Conservation (phyloP, 2,888 invertebrate genomes). For the Omphaloscelis lunosa region DNA sequence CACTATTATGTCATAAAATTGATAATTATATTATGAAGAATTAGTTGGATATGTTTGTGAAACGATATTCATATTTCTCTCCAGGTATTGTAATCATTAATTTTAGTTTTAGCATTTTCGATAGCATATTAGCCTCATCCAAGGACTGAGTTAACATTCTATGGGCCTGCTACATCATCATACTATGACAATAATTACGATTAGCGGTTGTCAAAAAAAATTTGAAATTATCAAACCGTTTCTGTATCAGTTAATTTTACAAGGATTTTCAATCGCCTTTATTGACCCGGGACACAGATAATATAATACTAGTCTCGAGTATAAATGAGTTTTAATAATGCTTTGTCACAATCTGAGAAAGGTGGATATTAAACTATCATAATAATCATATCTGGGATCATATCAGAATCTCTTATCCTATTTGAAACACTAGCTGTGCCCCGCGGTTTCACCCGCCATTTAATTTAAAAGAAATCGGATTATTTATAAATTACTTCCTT, state of each 20-base stretch:
- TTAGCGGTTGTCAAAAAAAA: background rate
- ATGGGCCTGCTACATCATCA: background rate
- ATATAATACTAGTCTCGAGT: too few relatives aligned
- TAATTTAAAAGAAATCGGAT: too few relatives aligned
- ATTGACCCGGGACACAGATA: too few relatives aligned
- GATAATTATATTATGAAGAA: conserved; percentile 50
- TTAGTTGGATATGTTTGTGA: background rate
- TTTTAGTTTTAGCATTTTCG: background rate
- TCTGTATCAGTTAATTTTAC: background rate
- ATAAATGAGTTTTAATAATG: background rate
- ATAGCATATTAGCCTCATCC: background rate
- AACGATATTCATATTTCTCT: background rate
- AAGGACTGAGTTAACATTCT: background rate
- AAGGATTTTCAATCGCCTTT: background rate
- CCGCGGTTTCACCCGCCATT: too few relatives aligned
- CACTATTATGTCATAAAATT: conserved; percentile 58
- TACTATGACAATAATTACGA: background rate
- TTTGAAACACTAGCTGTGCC: background rate
- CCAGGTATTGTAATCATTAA: background rate
- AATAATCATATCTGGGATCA: background rate
- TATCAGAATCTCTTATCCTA: background rate
- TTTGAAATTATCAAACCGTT: background rate
- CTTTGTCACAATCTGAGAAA: background rate
- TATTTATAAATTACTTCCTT: too few relatives aligned
- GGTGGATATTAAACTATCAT: background rate